These are phyloP conservation scores for Hipposideros larvatus DNA, from an alignment of 2,797 vertebrate species.

Conservation along the genomic window DNA sequence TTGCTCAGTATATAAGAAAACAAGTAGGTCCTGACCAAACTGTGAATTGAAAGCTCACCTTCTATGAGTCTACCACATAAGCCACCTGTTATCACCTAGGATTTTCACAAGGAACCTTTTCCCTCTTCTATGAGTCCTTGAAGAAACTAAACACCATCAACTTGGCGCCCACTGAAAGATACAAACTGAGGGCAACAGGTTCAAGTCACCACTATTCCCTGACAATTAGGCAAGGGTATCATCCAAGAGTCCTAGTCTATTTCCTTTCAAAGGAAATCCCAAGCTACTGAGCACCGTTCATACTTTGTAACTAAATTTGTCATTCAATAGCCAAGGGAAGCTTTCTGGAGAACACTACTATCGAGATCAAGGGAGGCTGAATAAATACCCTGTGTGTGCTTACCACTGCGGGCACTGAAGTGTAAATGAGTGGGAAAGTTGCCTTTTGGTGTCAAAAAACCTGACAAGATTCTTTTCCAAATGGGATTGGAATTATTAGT, in stretches of 20 bases:
- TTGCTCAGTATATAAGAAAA: not conserved
- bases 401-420: slow-evolving; percentile 60
- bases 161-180: not conserved
- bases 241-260: not conserved
- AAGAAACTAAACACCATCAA: slow-evolving; percentile 26
- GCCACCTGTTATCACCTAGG: not conserved
- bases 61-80: not conserved
- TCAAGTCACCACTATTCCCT: slow-evolving; percentile 47
- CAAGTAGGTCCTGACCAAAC: not conserved
- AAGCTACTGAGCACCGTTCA: slow-evolving; percentile 53
- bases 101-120: slow-evolving; percentile 45
- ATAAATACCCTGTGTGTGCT: slow-evolving; percentile 75
- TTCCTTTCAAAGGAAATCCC: slow-evolving; percentile 72
- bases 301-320: slow-evolving; percentile 73
- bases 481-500: slow-evolving; percentile 81
- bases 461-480: slow-evolving; percentile 77
- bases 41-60: not conserved
- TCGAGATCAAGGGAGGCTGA: slow-evolving; percentile 73
- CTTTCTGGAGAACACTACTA: slow-evolving; percentile 62
- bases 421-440: slow-evolving; percentile 82
- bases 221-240: slow-evolving; percentile 24
- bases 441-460: slow-evolving; percentile 80
- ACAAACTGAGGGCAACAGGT: not conserved
- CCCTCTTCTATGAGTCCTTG: not conserved
- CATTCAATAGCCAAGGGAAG: slow-evolving; percentile 68